Conservation (phyloP, 1,140 invertebrate genomes). For the Achroia grisella region DNA sequence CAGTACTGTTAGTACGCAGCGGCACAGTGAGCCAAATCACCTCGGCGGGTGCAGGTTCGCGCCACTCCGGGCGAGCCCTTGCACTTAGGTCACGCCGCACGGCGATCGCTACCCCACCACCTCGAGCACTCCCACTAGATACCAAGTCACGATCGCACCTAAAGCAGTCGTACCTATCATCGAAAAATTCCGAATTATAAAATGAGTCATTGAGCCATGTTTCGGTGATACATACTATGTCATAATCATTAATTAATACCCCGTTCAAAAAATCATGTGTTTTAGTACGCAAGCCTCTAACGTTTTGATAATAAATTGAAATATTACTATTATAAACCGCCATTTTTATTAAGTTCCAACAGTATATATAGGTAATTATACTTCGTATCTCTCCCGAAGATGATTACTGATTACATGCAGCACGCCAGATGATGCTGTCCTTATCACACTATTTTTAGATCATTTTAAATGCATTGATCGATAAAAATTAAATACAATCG, state of each 20-base stretch:
- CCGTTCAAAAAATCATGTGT: conserved; percentile 5
- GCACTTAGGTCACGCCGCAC: conserved; percentile 9
- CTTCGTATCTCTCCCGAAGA: no score
- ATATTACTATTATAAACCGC: no score
- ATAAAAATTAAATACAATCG: no score
- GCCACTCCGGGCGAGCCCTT: not conserved
- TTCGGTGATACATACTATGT: conserved; percentile 10
- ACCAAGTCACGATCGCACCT: conserved; percentile 4
- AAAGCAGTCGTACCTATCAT: conserved; percentile 2
- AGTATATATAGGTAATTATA: no score
- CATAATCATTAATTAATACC: conserved; percentile 5
- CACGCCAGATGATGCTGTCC: no score
- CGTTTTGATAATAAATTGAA: no score
- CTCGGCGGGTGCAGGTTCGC: conserved; percentile 6
- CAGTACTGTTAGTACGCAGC: not conserved
- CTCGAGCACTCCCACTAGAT: not conserved
- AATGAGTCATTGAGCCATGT: conserved; percentile 10
- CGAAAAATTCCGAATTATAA: conserved; percentile 9
- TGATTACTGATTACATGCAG: no score
- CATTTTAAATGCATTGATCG: no score
- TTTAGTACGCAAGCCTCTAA: conserved; percentile 13
- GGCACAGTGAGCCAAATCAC: conserved; percentile 12
- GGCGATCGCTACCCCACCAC: conserved; percentile 7
- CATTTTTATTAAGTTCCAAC: no score
- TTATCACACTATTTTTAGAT: no score